phyloP scores from a whole-genome alignment of 2,113 vertebrate genomes.

The Elephantulus edwardii region DNA sequence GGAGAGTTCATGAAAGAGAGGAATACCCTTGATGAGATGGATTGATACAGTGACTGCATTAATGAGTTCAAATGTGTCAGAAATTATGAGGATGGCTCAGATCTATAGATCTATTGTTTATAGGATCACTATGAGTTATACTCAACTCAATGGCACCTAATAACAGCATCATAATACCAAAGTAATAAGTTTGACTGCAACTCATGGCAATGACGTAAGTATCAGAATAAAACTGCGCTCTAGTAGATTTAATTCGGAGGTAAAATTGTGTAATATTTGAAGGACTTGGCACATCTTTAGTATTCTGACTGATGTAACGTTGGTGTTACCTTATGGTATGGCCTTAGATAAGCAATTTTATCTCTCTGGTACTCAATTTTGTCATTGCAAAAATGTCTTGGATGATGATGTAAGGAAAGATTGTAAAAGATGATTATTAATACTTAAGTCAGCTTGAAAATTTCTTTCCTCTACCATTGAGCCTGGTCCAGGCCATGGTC shows the following conservation, averaged over 20 bases:
- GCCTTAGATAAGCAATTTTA: slow-evolving; percentile 10
- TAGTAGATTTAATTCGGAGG: neutral
- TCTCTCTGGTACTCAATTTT: slow-evolving; percentile 32
- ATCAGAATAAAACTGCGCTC: neutral
- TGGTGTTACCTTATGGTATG: slow-evolving; percentile 23
- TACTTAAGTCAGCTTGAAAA: slow-evolving; percentile 36
- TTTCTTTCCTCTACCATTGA: slow-evolving; percentile 53
- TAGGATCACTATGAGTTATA: too few relatives aligned
- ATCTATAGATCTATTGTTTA: too few relatives aligned
- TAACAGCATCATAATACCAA: neutral
- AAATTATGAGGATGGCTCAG: too few relatives aligned
- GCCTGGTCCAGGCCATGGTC: too few relatives aligned
- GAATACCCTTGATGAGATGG: too few relatives aligned
- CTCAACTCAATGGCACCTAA: too few relatives aligned
- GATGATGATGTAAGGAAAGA: neutral
- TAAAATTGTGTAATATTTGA: slow-evolving; percentile 37
- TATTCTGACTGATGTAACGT: neutral
- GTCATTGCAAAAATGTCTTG: slow-evolving; percentile 17
- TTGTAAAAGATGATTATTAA: slow-evolving; percentile 34
- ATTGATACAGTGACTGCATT: too few relatives aligned
- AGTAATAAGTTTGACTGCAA: neutral
- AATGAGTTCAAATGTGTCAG: too few relatives aligned
- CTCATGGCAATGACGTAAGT: neutral
- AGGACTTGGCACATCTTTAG: neutral
- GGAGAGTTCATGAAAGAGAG: too few relatives aligned